phyloP scores from a whole-genome alignment of 2,888 invertebrate species.

The Drosophila helvetica region DNA sequence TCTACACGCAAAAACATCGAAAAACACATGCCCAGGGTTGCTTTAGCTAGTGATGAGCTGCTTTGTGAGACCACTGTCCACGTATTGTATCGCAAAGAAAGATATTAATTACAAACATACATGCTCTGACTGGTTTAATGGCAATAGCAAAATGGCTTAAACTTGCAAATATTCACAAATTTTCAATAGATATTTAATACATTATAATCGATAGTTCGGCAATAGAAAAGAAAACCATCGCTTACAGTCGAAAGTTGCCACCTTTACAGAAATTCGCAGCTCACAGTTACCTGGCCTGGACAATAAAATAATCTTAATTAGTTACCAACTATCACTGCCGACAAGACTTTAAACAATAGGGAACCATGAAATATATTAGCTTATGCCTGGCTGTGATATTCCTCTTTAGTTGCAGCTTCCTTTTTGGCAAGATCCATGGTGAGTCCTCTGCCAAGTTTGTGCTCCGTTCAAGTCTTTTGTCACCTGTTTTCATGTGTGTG shows the following conservation, averaged over 20 bases:
- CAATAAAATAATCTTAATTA: background rate
- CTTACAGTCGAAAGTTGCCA: too few relatives aligned
- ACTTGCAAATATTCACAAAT: too few relatives aligned
- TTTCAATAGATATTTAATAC: too few relatives aligned
- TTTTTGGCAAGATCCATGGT: constrained; percentile 23
- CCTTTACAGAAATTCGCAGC: background rate
- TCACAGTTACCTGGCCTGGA: constrained; percentile 15
- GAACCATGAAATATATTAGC: constrained; percentile 26
- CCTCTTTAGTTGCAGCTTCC: constrained; percentile 18
- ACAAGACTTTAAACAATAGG: background rate
- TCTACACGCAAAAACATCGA: background rate
- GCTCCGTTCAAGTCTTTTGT: constrained; percentile 34
- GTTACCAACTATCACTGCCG: background rate
- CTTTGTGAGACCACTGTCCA: background rate
- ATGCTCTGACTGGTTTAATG: too few relatives aligned
- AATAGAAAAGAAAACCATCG: too few relatives aligned
- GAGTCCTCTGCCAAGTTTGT: constrained; percentile 30
- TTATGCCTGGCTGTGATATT: constrained; percentile 34
- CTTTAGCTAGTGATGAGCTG: background rate
- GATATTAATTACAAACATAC: too few relatives aligned
- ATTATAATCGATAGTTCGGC: too few relatives aligned
- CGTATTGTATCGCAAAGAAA: too few relatives aligned
- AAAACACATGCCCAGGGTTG: background rate
- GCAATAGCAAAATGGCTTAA: too few relatives aligned
- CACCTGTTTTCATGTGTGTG: constrained; percentile 4